Percentiles rank a stretch among this genome's conserved stretches.
phyloP scores from a whole-genome alignment of 2,888 invertebrate genomes.

The Maniola hyperantus region DNA sequence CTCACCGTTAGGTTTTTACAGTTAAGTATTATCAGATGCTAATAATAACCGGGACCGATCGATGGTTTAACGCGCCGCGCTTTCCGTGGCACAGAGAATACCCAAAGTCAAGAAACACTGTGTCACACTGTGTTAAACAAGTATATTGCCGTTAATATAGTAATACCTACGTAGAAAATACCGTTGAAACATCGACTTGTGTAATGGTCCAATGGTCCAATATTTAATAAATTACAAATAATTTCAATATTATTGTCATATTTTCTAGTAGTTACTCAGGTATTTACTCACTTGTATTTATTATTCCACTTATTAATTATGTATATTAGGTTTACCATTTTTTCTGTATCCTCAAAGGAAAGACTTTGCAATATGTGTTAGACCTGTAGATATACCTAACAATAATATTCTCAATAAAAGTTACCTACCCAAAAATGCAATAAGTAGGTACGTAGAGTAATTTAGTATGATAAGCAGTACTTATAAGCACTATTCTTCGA shows the following conservation, averaged over 20 bases:
- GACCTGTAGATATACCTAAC: neutral
- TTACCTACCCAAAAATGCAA: constrained; percentile 14
- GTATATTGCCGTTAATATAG: too few species aligned
- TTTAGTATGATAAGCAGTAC: constrained; percentile 2
- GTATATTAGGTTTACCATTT: too few species aligned
- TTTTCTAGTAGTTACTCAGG: neutral
- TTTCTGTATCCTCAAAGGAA: neutral
- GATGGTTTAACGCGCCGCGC: too few species aligned
- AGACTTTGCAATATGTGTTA: constrained; percentile 9
- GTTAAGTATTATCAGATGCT: too few species aligned
- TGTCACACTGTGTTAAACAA: too few species aligned
- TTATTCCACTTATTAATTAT: neutral
- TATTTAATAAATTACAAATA: constrained; percentile 16
- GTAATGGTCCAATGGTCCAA: constrained; percentile 37
- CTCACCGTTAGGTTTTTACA: too few species aligned
- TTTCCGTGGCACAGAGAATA: too few species aligned
- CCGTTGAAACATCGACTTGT: constrained; percentile 21
- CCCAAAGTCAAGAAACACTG: too few species aligned
- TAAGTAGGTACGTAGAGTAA: constrained; percentile 10
- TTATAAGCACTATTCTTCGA: constrained; percentile 36
- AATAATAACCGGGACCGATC: too few species aligned
- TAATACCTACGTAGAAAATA: too few species aligned
- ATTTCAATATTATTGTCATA: constrained; percentile 15
- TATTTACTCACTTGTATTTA: neutral
- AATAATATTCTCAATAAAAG: constrained; percentile 16